phyloP scores from a whole-genome alignment of 1,140 invertebrate species.

The Popillia japonica region DNA sequence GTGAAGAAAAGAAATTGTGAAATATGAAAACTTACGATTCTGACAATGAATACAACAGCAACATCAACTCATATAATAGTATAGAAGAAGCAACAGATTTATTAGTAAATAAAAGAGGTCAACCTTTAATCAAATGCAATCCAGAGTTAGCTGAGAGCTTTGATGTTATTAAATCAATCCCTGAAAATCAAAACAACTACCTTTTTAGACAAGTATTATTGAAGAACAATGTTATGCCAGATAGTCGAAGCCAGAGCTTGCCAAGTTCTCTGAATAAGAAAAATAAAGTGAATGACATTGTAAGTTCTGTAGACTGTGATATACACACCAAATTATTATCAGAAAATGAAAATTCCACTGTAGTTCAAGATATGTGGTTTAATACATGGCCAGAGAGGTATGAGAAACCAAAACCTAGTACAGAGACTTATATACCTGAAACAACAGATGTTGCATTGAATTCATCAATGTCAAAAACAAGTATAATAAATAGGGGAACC shows the following conservation, averaged over 20 bases:
- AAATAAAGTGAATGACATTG: conserved; percentile 41
- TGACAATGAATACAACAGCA: conserved; percentile 40
- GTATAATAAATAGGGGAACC: not conserved
- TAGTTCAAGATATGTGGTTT: conserved; percentile 53
- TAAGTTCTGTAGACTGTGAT: conserved; percentile 44
- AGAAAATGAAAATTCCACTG: conserved; percentile 45
- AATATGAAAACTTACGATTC: conserved; percentile 45
- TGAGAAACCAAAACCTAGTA: conserved; percentile 54
- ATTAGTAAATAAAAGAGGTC: conserved; percentile 42
- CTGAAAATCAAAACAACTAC: conserved; percentile 49
- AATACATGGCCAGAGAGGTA: conserved; percentile 60
- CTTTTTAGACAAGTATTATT: conserved; percentile 46
- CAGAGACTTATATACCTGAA: conserved; percentile 26
- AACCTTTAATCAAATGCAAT: conserved; percentile 45
- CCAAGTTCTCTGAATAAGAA: conserved; percentile 48
- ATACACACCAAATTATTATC: conserved; percentile 45
- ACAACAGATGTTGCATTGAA: not conserved
- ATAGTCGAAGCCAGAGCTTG: conserved; percentile 51
- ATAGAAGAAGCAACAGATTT: conserved; percentile 45
- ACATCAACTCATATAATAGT: conserved; percentile 42
- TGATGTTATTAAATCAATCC: conserved; percentile 43
- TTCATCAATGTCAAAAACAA: conserved; percentile 36
- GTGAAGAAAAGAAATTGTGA: conserved; percentile 15
- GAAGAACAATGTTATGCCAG: conserved; percentile 44
- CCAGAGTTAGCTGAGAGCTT: conserved; percentile 42